phyloP scores from a whole-genome alignment of 2,888 invertebrate genomes.

The Pemphredon lugubris region DNA sequence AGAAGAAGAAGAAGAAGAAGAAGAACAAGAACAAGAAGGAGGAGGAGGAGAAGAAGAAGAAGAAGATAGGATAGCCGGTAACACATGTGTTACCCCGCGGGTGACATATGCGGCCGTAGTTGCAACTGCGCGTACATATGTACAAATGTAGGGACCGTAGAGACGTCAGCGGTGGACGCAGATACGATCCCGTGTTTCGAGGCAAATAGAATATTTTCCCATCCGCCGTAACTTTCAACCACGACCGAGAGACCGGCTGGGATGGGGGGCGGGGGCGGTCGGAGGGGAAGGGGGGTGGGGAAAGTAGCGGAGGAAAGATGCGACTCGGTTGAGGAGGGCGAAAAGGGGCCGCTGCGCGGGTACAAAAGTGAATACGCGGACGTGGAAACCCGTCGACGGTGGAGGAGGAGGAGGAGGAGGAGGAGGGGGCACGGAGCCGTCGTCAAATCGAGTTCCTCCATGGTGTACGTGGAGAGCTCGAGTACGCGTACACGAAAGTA shows the following conservation, averaged over 20 bases:
- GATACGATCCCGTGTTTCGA: constrained; percentile 57
- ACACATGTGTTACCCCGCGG: constrained; percentile 64
- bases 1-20: constrained; percentile 6
- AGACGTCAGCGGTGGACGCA: constrained; percentile 26
- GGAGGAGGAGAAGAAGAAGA: constrained; percentile 13
- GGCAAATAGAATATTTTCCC: constrained; percentile 70
- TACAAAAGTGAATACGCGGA: constrained; percentile 11
- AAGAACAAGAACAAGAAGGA: constrained; percentile 11
- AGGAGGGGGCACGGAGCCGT: constrained; percentile 37
- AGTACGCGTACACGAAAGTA: neutral
- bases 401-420: too few species aligned
- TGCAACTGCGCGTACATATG: constrained; percentile 28
- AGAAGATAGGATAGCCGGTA: constrained; percentile 16
- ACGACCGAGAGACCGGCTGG: too few species aligned
- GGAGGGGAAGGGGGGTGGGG: neutral
- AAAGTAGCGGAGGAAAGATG: constrained; percentile 10
- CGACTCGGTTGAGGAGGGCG: neutral
- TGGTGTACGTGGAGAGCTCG: neutral
- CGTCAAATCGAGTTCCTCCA: constrained; percentile 31
- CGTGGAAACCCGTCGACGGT: constrained; percentile 58
- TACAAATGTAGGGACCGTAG: constrained; percentile 9
- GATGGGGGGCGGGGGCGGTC: neutral
- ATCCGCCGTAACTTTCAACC: constrained; percentile 56
- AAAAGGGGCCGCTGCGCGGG: constrained; percentile 20
- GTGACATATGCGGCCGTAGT: constrained; percentile 59